These are phyloP conservation scores for Morone chrysops DNA, from an alignment of 2,113 vertebrate genomes.

Conservation along the genomic window DNA sequence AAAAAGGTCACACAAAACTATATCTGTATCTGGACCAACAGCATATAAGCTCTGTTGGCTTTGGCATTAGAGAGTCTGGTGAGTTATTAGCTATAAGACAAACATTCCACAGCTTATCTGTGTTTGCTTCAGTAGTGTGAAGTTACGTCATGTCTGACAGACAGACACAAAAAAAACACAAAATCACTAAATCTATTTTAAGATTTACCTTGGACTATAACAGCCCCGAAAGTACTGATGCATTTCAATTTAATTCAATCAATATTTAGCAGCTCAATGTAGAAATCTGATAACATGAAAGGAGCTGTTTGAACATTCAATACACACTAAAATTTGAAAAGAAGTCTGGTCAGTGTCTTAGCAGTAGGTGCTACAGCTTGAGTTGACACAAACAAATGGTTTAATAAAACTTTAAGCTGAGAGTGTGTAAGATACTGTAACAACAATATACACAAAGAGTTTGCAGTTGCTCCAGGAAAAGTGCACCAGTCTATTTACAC, in stretches of 20 bases:
- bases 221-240: not conserved
- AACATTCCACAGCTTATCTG: slow-evolving; percentile 81
- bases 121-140: slow-evolving; percentile 52
- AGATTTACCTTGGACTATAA: slow-evolving; percentile 15
- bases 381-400: not conserved
- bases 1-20: not conserved
- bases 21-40: slow-evolving; percentile 17
- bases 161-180: not conserved
- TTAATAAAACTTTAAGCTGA: not conserved
- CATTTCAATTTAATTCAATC: not conserved
- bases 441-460: not conserved
- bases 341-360: not conserved
- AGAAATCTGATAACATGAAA: not conserved
- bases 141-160: slow-evolving; percentile 9
- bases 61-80: slow-evolving; percentile 48
- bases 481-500: not conserved
- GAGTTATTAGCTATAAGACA: slow-evolving; percentile 78
- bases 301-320: not conserved
- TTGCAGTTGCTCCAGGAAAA: not conserved
- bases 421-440: not conserved
- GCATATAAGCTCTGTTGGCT: slow-evolving; percentile 37
- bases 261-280: not conserved
- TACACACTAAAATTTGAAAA: not conserved
- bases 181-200: not conserved
- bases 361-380: not conserved